Evolutionary conservation across 2,888 invertebrate species (phyloP).

Genomic region (Polydesmus complanatus): DNA sequence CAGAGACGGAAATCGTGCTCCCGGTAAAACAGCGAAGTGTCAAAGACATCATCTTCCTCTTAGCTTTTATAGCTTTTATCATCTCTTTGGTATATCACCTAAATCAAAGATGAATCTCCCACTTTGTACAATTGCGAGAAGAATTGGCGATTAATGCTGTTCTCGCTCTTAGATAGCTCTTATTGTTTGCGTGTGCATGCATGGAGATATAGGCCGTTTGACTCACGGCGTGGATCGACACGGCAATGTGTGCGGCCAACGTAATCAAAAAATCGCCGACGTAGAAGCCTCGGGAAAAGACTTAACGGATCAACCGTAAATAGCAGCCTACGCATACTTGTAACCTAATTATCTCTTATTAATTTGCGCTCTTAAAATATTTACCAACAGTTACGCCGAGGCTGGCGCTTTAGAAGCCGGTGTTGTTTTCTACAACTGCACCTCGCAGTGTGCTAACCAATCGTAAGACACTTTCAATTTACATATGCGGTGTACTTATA

Average conservation of each 20-base stretch:
- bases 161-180: conserved; percentile 30
- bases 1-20: conserved; percentile 17
- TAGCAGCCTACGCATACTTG: conserved; percentile 23
- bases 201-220: conserved; percentile 44
- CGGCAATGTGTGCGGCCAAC: conserved; percentile 47
- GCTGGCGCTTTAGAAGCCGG: not conserved
- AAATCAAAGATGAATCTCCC: too few species aligned
- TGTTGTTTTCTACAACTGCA: not conserved
- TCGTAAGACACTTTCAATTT: not conserved
- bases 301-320: conserved; percentile 22
- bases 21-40: conserved; percentile 32
- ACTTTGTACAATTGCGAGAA: too few species aligned
- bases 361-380: not conserved
- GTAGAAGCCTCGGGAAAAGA: conserved; percentile 36
- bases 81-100: conserved; percentile 43
- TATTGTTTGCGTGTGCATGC: conserved; percentile 34
- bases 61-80: conserved; percentile 40
- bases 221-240: conserved; percentile 49
- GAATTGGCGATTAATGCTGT: too few species aligned
- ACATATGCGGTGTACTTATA: not conserved
- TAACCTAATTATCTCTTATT: conserved; percentile 19
- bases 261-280: conserved; percentile 29
- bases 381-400: not conserved
- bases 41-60: conserved; percentile 42
- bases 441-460: not conserved